Evolutionary conservation across 1,140 invertebrate species (phyloP), one percentile per base, ranked within the genome.

Genomic region (Lepidotrigona ventralis): DNA sequence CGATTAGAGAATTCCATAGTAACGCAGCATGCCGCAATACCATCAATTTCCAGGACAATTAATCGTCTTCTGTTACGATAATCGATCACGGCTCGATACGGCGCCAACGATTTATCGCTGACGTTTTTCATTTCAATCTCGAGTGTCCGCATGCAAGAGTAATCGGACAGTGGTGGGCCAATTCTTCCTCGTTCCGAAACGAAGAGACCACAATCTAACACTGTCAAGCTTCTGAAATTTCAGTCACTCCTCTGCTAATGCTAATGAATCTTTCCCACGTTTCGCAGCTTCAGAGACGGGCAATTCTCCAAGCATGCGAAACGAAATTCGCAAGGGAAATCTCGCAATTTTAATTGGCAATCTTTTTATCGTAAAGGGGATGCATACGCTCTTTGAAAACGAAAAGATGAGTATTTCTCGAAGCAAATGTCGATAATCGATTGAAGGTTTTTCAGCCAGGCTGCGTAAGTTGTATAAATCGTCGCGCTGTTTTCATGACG

Each of bases 41-140:
- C 29, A 87, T 88, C 86, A 84, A 88, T 88, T 80, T 69, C 63
- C 78, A 58, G 69, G 51, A 66, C 83, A 77, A 88, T 88, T 88
- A 88, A 88, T 88, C 79, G 81, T 79, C 68, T 53, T 46, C 54
- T 5, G 63, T 51, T 74, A 72, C 85, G 60, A 82, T 87, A 87
- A 88, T 88, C 86, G 86, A 88, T 88, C 86, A 88, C 86, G 74
- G 51, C 79, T 87, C 83, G 80, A 87, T 83, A 53, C 58, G 46
- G 60, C 66, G 79, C 88, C 88, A 85, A 87, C 79, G 77, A 88
- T 88, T 88, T 88, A 88, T 88, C 84, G 84, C 69, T 29, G 80
- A 29, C 80, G 77, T 88, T 88, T 88, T 87, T 85, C 84, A 86
- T 88, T 87, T 88, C 79, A 82, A 85, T 88, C 78, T 81, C 85